These are phyloP conservation scores for Ctenodactylus gundi DNA, from an alignment of 2,113 vertebrate genomes.

Conservation along the genomic window DNA sequence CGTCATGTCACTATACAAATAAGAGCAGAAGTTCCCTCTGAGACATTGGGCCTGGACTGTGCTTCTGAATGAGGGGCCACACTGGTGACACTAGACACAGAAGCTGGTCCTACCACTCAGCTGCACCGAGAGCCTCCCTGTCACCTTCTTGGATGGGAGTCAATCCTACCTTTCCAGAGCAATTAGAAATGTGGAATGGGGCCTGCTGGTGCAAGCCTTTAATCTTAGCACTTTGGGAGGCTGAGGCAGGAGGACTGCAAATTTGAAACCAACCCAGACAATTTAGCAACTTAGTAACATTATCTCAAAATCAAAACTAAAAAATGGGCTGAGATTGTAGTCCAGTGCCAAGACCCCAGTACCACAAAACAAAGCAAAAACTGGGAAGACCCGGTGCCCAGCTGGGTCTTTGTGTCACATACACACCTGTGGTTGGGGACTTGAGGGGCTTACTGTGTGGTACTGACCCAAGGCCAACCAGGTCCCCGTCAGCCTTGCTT, in stretches of 20 bases:
- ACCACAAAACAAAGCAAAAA: too few relatives aligned
- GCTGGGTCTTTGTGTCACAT: background rate
- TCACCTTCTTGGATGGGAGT: background rate
- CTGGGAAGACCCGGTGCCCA: too few relatives aligned
- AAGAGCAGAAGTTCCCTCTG: too few relatives aligned
- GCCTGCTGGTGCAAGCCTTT: too few relatives aligned
- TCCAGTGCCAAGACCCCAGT: too few relatives aligned
- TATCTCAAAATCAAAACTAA: too few relatives aligned
- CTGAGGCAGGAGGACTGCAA: too few relatives aligned
- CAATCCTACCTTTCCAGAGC: background rate
- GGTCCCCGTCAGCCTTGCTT: background rate
- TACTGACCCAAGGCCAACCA: background rate
- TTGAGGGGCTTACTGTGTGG: background rate
- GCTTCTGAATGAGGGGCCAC: background rate
- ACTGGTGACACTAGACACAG: background rate
- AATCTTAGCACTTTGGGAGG: too few relatives aligned
- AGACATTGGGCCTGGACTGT: background rate
- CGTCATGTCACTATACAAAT: too few relatives aligned
- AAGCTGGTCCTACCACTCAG: background rate
- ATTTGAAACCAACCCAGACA: too few relatives aligned
- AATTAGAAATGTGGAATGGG: background rate
- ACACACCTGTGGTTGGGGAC: fast-evolving
- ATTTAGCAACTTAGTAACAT: too few relatives aligned
- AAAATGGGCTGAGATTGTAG: too few relatives aligned
- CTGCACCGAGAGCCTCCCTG: fast-evolving